These are phyloP conservation scores for Cephalotes varians DNA, from an alignment of 2,888 invertebrate genomes.

Conservation along the genomic window DNA sequence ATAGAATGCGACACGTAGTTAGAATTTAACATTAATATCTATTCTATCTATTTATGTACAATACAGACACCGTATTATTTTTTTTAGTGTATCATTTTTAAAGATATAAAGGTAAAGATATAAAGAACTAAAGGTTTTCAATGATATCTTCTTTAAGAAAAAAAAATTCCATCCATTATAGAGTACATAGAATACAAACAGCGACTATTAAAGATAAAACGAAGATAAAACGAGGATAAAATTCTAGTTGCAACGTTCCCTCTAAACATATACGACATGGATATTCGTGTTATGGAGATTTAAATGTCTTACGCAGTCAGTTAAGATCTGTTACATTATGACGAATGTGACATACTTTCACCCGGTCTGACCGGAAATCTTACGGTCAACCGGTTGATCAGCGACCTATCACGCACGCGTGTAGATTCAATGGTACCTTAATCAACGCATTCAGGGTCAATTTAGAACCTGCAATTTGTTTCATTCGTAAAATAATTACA, in stretches of 20 bases:
- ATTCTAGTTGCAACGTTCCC: conserved; percentile 10
- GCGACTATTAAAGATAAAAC: not conserved
- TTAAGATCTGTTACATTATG: conserved; percentile 61
- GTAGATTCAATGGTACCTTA: conserved; percentile 17
- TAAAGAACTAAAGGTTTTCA: not conserved
- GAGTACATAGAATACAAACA: not conserved
- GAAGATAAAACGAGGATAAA: not conserved
- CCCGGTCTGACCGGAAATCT: conserved; percentile 59
- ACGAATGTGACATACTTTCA: conserved; percentile 74
- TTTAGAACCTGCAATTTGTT: conserved; percentile 19
- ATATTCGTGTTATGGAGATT: conserved; percentile 67
- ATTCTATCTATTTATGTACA: not conserved
- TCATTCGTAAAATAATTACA: conserved; percentile 21
- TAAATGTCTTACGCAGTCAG: conserved; percentile 72
- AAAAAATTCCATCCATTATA: not conserved
- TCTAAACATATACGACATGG: conserved; percentile 63
- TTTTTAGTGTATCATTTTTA: not conserved
- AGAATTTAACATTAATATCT: not conserved
- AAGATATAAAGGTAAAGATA: too few species aligned
- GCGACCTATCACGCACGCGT: conserved; percentile 59
- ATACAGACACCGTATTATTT: not conserved
- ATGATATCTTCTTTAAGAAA: not conserved
- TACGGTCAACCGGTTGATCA: conserved; percentile 44
- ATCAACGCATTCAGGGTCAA: conserved; percentile 34
- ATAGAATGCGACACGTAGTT: not conserved